Percentiles rank a stretch among this genome's conserved stretches.
These are phyloP conservation scores for Drepanosiphum platanoidis DNA, from an alignment of 2,888 invertebrate genomes.

Conservation along the genomic window DNA sequence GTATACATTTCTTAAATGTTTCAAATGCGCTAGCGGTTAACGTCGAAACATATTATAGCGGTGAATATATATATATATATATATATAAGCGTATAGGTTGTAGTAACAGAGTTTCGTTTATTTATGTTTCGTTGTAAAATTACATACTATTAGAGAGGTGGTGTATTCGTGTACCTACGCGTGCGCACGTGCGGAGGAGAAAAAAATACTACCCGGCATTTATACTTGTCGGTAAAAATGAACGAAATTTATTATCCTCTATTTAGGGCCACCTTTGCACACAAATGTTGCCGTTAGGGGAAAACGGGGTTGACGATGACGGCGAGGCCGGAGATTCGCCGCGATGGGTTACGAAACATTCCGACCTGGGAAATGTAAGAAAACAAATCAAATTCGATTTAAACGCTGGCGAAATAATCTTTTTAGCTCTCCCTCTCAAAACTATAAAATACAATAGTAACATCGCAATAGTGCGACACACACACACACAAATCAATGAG, in stretches of 20 bases:
- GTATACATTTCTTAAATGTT: slow-evolving; percentile 39
- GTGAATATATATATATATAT: background rate
- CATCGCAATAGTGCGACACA: background rate
- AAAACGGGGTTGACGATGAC: background rate
- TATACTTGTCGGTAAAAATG: slow-evolving; percentile 60
- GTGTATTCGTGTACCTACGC: background rate
- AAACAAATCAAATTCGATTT: slow-evolving; percentile 60
- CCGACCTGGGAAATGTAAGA: slow-evolving; percentile 35
- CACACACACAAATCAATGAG: background rate
- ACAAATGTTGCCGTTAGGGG: background rate
- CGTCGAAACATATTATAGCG: background rate
- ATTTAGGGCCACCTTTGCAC: background rate
- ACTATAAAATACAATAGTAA: background rate
- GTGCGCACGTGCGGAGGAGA: background rate
- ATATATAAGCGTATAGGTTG: background rate
- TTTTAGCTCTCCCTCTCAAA: slow-evolving; percentile 11
- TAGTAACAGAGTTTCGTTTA: slow-evolving; percentile 22
- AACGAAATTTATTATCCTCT: slow-evolving; percentile 48
- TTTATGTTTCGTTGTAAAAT: slow-evolving; percentile 49
- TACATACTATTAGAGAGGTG: slow-evolving; percentile 40
- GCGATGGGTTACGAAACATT: background rate
- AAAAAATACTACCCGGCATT: slow-evolving; percentile 46
- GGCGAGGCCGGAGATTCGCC: background rate
- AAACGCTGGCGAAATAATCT: slow-evolving; percentile 45
- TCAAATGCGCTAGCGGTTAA: background rate